Base-by-base conservation (phyloP, 2,113 vertebrate species). In the Dasypus novemcinctus region DNA sequence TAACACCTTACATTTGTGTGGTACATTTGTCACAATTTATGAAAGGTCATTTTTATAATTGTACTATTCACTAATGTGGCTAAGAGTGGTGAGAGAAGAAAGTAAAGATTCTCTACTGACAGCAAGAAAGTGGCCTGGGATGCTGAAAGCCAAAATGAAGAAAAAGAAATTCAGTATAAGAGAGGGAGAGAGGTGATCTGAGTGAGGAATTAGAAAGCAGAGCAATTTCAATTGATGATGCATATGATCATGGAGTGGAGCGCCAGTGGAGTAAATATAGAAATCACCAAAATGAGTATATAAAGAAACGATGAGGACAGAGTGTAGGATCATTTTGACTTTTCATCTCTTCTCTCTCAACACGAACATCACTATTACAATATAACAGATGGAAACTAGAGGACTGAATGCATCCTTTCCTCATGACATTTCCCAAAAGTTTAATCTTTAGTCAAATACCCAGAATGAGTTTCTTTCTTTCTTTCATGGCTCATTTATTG, bases 401-500 rank as follows among this genome's bases (percentile, higher is more conserved):
- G 66, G 29, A 23, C 36, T 68, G 46, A 93, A 74, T 41, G 49
- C 25, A 46, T 64, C 59, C 69, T 41, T 38, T 75, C 36, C 78
- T 74, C 46, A 2, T 25, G 59, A 49, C 54, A 86, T 59, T 69
- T 66, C n/a, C 83, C 57, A 1, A 64, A 91, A 89, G 38, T 90
- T 84, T 61, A 29, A 46, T 85, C 72, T 82, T 90, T 10, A 49
- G 36, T 86, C 43, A 96, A 69, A 83, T 64, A 11, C 14, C 14
- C 54, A 92, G 61, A 92, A 72, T 69, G 54, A 33, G 2, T 63
- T 83, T 91, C n/a, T 41, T 83, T 85, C 61, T 81, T 95, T 71
- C 52, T 87, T 78, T 79, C 54, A 82, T 80, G 27, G 33, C 84
- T 84, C 87, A 87, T 90, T 94, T 88, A 93, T 76, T 93, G 72